These are phyloP conservation scores for Chrysogorgia sp. DNA, from an alignment of 92 coral and sea anemone species.

Conservation along the genomic window DNA sequence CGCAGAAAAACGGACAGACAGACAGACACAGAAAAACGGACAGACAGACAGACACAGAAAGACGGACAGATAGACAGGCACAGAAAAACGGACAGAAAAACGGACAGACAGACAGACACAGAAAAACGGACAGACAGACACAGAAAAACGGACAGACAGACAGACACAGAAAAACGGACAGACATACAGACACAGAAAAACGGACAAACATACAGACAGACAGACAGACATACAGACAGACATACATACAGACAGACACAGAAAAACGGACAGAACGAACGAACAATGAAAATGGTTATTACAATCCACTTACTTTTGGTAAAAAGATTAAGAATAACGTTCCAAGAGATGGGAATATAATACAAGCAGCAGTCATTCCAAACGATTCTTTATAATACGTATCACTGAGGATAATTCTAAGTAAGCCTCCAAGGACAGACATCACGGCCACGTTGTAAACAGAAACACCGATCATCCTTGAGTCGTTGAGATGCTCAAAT, in stretches of 20 bases:
- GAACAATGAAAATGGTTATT: not conserved
- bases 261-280: not conserved
- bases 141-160: too few relatives aligned
- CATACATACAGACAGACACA: not conserved
- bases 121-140: not conserved
- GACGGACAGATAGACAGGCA: too few relatives aligned
- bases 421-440: conserved; percentile 80
- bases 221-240: not conserved
- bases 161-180: not conserved
- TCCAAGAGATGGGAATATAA: conserved; percentile 82
- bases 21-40: too few relatives aligned
- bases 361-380: conserved; percentile 76
- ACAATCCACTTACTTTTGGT: conserved; percentile 76
- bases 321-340: conserved; percentile 83
- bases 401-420: conserved; percentile 62
- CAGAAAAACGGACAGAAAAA: too few relatives aligned
- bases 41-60: too few relatives aligned
- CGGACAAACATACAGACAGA: not conserved
- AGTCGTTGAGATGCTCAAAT: conserved; percentile 93
- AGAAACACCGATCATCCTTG: conserved; percentile 91
- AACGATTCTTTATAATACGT: conserved; percentile 68
- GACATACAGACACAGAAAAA: not conserved
- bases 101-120: too few relatives aligned
- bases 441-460: conserved; percentile 92
- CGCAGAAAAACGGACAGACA: too few relatives aligned